Evolutionary conservation across 2,888 invertebrate genomes (phyloP), one percentile per base, ranked within the genome.

Genomic region (Drosophila stalkeri): DNA sequence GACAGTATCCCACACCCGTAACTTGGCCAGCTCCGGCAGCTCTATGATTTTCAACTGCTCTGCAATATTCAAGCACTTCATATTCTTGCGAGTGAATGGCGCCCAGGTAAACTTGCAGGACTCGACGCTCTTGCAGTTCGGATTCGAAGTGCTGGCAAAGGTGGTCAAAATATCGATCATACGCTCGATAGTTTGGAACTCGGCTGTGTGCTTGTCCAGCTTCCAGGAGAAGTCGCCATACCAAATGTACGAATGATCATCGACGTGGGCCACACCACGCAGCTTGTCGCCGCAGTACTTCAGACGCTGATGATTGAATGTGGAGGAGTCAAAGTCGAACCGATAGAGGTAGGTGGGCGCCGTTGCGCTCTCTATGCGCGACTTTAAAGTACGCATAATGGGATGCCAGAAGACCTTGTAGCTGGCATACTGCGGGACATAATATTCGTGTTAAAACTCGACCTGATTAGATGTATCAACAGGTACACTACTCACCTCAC

Each of bases 161-260:
- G 84, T 81, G 11, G 91, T 90, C 72, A 92, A 74, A 55, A 92
- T 91, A 39, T 85, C 91, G 65, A 92, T 82, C 92, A 93, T 91
- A 18, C 92, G 86, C 59, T 91, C 81, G 14, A 93, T 92, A 16
- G 91, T 93, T 65, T 81, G 80, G 64, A 90, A 92, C 68, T 93
- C 93, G 2, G 74, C 74, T 0, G 90, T 86, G 43, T 91, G 84
- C 16, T 76, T 82, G 23, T 86, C 69, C 70, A 92, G 66, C 68
- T 88, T 90, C 72, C 89, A 86, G 6, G 92, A 82, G 39, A 91
- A 90, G 49, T 77, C 81, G 6, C 91, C 92, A 55, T 86, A 91
- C 83, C 93, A 93, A 3, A 93, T 64, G 63, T 93, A 93, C 8
- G 92, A 91, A 61, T 91, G 82, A 77, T 93, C 93, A 72, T 93